Percentiles rank a stretch among this genome's conserved stretches.
phyloP scores from a whole-genome alignment of 2,797 vertebrate genomes.

The Acanthis flammea region DNA sequence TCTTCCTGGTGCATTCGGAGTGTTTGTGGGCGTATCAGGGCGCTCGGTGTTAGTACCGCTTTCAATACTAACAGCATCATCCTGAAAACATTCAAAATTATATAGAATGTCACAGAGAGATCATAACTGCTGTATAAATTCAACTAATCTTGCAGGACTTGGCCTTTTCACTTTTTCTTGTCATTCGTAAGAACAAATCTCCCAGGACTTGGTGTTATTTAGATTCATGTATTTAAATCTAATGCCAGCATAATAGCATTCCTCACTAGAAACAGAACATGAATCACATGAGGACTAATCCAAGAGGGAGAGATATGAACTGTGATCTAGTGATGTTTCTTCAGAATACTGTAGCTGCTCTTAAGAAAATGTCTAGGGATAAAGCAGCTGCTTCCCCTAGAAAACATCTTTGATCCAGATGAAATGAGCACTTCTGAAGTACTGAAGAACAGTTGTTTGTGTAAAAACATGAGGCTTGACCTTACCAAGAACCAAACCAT shows the following conservation, averaged over 20 bases:
- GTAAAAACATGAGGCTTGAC: not conserved
- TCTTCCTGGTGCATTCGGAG: conserved; percentile 90
- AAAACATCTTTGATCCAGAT: not conserved
- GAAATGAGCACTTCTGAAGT: not conserved
- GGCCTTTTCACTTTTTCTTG: not conserved
- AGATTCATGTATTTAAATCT: not conserved
- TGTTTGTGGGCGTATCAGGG: conserved; percentile 96
- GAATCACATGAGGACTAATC: not conserved
- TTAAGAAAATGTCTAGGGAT: not conserved
- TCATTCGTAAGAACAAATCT: not conserved
- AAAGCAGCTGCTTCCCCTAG: not conserved
- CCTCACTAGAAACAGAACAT: not conserved
- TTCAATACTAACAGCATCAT: conserved; percentile 93
- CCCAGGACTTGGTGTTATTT: not conserved
- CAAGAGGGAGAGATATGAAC: not conserved
- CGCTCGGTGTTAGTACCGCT: conserved; percentile 93
- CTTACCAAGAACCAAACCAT: not conserved
- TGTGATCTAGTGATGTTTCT: not conserved
- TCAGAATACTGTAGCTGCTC: not conserved
- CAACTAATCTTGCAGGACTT: not conserved
- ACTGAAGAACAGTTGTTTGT: not conserved
- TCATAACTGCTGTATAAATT: not conserved
- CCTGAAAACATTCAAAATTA: conserved; percentile 75
- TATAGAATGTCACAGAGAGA: not conserved
- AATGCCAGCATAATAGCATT: not conserved